Evolutionary conservation across 2,797 vertebrate genomes (phyloP).

Genomic region (Liasis olivaceus): DNA sequence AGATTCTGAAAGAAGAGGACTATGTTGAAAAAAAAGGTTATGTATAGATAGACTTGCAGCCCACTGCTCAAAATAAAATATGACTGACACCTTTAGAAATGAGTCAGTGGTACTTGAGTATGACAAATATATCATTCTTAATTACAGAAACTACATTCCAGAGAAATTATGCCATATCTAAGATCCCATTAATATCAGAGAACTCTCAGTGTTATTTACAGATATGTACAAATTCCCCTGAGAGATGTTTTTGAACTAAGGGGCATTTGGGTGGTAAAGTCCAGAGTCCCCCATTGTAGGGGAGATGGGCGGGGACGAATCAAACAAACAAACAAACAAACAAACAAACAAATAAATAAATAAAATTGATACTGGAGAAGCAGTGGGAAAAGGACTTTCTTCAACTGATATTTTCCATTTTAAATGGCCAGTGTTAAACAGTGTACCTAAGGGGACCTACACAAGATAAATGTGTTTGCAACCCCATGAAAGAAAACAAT

Average conservation of each 20-base stretch:
- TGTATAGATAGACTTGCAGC: background rate
- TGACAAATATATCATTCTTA: background rate
- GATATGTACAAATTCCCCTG: too few relatives aligned
- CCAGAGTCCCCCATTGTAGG: too few relatives aligned
- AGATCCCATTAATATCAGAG: background rate
- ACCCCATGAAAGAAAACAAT: background rate
- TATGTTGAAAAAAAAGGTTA: background rate
- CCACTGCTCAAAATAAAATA: background rate
- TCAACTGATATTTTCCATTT: background rate
- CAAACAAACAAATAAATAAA: too few relatives aligned
- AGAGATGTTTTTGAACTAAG: too few relatives aligned
- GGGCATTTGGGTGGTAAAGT: too few relatives aligned
- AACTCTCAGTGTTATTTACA: background rate
- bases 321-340: too few relatives aligned
- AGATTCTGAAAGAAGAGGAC: background rate
- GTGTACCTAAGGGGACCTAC: background rate
- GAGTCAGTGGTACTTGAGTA: background rate
- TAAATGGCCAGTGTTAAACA: background rate
- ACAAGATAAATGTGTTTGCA: background rate
- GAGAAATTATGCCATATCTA: background rate
- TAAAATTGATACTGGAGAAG: too few relatives aligned
- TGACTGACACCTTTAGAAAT: background rate
- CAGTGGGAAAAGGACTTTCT: too few relatives aligned
- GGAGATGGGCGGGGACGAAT: too few relatives aligned
- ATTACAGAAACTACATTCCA: background rate